phyloP scores from a whole-genome alignment of 2,888 invertebrate species.

The Amblyjoppa fuscipennis region DNA sequence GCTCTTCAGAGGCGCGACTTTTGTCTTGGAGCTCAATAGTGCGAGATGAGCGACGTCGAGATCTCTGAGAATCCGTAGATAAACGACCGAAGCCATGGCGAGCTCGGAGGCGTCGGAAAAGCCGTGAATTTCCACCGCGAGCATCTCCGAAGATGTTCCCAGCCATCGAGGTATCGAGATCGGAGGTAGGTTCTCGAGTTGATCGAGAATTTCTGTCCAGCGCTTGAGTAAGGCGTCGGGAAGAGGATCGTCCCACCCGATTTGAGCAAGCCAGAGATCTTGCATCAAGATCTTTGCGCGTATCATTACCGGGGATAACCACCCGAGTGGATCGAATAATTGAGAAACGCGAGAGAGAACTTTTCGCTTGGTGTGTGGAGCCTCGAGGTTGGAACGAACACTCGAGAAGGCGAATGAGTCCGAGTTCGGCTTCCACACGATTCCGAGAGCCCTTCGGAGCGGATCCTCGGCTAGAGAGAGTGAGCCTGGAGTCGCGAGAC shows the following conservation, averaged over 20 bases:
- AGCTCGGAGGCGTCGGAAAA: slow-evolving; percentile 59
- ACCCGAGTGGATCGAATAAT: slow-evolving; percentile 66
- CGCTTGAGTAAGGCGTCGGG: slow-evolving; percentile 30
- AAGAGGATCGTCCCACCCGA: slow-evolving; percentile 56
- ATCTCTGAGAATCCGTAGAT: slow-evolving; percentile 7
- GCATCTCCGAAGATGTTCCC: slow-evolving; percentile 16
- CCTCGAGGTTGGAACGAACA: slow-evolving; percentile 14
- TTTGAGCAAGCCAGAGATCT: slow-evolving; percentile 55
- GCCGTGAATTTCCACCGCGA: slow-evolving; percentile 50
- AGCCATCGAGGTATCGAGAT: slow-evolving; percentile 48
- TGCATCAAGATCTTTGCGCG: slow-evolving; percentile 61
- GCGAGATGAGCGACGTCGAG: slow-evolving; percentile 11
- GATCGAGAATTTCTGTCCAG: slow-evolving; percentile 37
- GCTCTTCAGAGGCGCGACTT: slow-evolving; percentile 60
- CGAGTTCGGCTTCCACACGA: slow-evolving; percentile 41
- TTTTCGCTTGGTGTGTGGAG: slow-evolving; percentile 35
- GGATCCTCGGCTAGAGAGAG: slow-evolving; percentile 5
- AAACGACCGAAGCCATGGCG: slow-evolving; percentile 44
- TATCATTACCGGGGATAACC: slow-evolving; percentile 52
- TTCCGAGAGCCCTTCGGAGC: slow-evolving; percentile 30
- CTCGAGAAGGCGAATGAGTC: slow-evolving; percentile 37
- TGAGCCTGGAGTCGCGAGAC: too few relatives aligned
- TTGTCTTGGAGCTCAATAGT: slow-evolving; percentile 32
- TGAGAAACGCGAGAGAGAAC: slow-evolving; percentile 57
- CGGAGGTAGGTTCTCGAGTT: slow-evolving; percentile 33